Conservation (phyloP, 2,888 invertebrate species). For the Lamellibrachia columna region DNA sequence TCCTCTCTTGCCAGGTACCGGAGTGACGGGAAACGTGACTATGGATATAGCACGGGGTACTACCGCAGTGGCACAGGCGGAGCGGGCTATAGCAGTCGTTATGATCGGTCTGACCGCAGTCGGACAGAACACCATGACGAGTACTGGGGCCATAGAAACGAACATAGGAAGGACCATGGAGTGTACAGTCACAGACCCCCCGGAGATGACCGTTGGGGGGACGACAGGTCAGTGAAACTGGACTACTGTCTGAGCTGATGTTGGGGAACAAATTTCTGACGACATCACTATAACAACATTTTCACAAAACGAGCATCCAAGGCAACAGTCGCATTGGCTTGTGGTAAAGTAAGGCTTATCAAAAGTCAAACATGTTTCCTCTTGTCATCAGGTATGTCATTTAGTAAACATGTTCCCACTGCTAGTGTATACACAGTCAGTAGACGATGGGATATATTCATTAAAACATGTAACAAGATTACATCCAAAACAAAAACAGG, state of each 20-base stretch:
- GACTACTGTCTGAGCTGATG: neutral
- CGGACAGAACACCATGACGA: neutral
- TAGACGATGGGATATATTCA: no score
- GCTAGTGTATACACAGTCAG: no score
- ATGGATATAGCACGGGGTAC: neutral
- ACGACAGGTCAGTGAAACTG: neutral
- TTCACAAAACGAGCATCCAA: no score
- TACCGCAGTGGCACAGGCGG: neutral
- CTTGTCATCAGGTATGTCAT: no score
- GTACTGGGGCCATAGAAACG: neutral
- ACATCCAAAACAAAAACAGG: no score
- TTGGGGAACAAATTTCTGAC: no score
- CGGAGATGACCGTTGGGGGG: neutral
- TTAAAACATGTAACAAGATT: no score
- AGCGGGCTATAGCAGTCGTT: neutral
- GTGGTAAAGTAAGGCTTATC: no score
- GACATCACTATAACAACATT: no score
- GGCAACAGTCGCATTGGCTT: no score
- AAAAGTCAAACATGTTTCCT: no score
- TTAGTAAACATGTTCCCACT: no score
- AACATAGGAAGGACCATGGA: neutral
- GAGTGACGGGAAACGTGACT: neutral
- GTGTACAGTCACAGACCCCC: neutral
- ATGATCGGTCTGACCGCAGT: neutral
- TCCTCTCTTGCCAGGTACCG: neutral